Conservation (phyloP, 2,797 vertebrate genomes). For the Poeciliopsis gracilis region DNA sequence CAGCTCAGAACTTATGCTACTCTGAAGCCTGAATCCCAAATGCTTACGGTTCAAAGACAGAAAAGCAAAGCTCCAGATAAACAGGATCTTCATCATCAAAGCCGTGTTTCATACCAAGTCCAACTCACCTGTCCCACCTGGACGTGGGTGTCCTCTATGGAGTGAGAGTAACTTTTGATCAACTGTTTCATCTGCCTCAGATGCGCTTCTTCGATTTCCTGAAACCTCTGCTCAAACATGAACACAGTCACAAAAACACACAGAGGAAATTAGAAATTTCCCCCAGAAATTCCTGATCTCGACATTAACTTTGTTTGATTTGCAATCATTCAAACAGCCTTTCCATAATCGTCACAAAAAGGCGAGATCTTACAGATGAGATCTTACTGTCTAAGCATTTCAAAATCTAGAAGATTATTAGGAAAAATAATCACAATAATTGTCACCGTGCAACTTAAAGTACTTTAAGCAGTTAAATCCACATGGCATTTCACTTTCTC, state of each 20-base stretch:
- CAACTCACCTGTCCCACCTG: constrained; percentile 92
- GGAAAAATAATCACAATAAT: background rate
- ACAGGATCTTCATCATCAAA: background rate
- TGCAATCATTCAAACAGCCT: background rate
- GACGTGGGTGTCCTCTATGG: constrained; percentile 94
- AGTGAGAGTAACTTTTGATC: constrained; percentile 92
- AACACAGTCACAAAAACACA: background rate
- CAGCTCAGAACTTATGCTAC: background rate
- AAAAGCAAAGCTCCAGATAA: background rate
- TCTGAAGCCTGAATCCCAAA: background rate
- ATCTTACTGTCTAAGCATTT: background rate
- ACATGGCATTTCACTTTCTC: background rate
- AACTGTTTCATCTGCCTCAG: constrained; percentile 92
- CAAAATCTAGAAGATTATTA: background rate
- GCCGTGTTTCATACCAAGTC: background rate
- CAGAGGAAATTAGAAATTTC: background rate
- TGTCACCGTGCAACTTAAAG: background rate
- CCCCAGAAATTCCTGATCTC: background rate
- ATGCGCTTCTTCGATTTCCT: constrained; percentile 91
- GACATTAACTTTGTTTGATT: background rate
- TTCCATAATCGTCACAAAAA: background rate
- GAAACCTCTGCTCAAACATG: constrained; percentile 84
- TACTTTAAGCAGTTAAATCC: background rate
- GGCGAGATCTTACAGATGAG: background rate
- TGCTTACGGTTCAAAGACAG: background rate